Evolutionary conservation across 2,888 invertebrate species (phyloP).

Genomic region (Apamea crenata): DNA sequence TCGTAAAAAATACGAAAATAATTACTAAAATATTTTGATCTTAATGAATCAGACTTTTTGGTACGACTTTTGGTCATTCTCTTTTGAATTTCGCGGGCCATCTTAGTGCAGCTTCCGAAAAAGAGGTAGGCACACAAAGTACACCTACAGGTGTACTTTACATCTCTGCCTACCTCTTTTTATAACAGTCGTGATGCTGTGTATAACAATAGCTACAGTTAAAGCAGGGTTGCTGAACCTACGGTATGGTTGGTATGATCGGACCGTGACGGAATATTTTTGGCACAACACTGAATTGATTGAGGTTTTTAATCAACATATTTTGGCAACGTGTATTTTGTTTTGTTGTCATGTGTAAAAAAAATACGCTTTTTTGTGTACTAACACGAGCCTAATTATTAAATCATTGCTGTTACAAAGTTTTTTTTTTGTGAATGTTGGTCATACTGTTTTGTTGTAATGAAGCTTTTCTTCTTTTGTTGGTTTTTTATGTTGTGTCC

Average conservation of each 20-base stretch:
- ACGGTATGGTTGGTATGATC: background rate
- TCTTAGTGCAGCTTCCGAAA: no score
- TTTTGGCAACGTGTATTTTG: constrained; percentile 35
- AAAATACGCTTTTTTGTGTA: constrained; percentile 7
- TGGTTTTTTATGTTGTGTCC: no score
- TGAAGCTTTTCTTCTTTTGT: background rate
- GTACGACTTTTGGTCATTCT: no score
- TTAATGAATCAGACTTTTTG: no score
- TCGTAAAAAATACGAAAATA: no score
- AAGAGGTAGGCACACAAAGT: no score
- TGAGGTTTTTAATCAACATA: constrained; percentile 45
- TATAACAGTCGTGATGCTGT: no score
- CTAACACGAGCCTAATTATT: background rate
- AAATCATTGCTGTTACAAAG: background rate
- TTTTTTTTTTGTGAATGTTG: constrained; percentile 8
- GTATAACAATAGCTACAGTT: background rate
- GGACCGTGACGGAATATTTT: constrained; percentile 22
- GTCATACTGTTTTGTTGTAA: background rate
- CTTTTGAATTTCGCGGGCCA: no score
- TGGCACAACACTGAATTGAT: constrained; percentile 33
- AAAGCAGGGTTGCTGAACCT: constrained; percentile 29
- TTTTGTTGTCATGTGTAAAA: constrained; percentile 9
- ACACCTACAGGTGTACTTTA: background rate
- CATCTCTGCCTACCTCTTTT: background rate
- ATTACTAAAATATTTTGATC: no score